Base-by-base conservation (phyloP, 2,797 vertebrate species). In the Lophius americanus region DNA sequence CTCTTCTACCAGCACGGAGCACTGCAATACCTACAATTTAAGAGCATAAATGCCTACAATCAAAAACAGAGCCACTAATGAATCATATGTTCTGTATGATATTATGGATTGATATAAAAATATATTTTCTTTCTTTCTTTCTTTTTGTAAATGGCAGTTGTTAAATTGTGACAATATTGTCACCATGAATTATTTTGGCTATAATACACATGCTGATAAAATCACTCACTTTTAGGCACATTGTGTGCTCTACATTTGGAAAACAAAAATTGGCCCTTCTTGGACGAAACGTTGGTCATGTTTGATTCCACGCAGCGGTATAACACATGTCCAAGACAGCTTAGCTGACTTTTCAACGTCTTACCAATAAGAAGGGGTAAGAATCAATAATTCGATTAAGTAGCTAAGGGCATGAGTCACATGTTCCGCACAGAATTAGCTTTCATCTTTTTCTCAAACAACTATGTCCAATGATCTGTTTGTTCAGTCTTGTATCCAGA, bases 371-470 rank as follows among this genome's bases (percentile, higher is more conserved):
- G n/a, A 52, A 37, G 58, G 38, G 44, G 47, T 35, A 10, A 5
- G 32, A 33, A 55, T 52, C 68, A 60, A 37, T 50, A 56, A 50
- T 43, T 10, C n/a, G 23, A 58, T 52, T 47, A 51, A 64, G 48
- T 7, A 38, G 11, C 23, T 1, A 3, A 52, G 48, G 47, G 41
- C 37, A 4, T 75, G 51, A 66, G 50, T 75, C 62, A 70, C n/a
- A 13, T 35, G 48, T 5, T 59, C 14, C 38, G 46, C 42, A 49
- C 5, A 51, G 39, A 6, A 43, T 23, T 37, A 69, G 32, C 9
- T 48, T 57, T 44, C n/a, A 66, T 56, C 13, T 43, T 70, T 37
- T 11, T 60, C 6, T 35, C 8, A 14, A 52, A 32, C 13, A 41
- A 6, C 14, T 38, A 69, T 42, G 10, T 56, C 36, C 13, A 39